phyloP scores from a whole-genome alignment of 2,888 invertebrate genomes.

The Alloplasta piceator region DNA sequence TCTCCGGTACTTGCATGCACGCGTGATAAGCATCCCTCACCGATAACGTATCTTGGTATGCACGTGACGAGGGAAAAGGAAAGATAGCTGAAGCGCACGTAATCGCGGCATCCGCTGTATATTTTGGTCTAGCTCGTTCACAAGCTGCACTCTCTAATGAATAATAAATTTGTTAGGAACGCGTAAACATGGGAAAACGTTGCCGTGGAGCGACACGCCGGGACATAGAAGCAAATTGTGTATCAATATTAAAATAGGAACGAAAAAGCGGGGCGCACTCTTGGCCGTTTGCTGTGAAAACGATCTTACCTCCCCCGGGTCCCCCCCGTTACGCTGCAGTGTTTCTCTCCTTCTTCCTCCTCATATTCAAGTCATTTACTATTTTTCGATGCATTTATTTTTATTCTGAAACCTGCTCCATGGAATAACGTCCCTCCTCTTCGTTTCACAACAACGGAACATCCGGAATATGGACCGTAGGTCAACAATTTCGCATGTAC shows the following conservation, averaged over 20 bases:
- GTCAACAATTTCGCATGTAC: too few species aligned
- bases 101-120: constrained; percentile 70
- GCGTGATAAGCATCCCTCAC: too few species aligned
- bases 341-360: too few species aligned
- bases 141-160: constrained; percentile 64
- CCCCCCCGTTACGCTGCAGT: not conserved
- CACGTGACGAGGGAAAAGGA: too few species aligned
- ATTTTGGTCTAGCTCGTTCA: constrained; percentile 40
- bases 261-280: constrained; percentile 13
- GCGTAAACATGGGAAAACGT: constrained; percentile 60
- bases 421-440: too few species aligned
- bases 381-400: too few species aligned
- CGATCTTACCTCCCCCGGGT: constrained; percentile 46
- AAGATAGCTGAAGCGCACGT: constrained; percentile 61
- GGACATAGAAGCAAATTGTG: constrained; percentile 75
- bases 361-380: too few species aligned
- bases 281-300: constrained; percentile 31
- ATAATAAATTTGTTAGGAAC: constrained; percentile 72
- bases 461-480: too few species aligned
- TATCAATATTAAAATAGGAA: constrained; percentile 77
- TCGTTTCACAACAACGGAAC: too few species aligned
- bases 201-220: constrained; percentile 54
- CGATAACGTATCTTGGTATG: too few species aligned
- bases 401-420: constrained; percentile 1
- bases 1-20: too few species aligned